Conservation (phyloP, 2,888 invertebrate species). For the Amblyjoppa fuscipennis region DNA sequence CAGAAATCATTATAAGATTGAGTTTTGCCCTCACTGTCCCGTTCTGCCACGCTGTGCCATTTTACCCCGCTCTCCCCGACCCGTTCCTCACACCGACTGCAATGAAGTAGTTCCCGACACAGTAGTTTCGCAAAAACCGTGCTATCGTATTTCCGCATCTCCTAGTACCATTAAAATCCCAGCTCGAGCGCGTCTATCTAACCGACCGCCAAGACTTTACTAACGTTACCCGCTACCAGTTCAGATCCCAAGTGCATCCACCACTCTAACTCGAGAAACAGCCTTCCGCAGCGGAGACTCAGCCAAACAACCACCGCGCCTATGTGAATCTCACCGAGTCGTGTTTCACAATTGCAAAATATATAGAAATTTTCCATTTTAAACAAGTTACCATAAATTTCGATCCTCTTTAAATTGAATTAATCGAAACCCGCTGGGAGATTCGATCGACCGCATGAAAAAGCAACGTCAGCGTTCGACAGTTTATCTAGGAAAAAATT, state of each 20-base stretch:
- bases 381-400: slow-evolving; percentile 5
- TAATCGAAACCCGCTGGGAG: slow-evolving; percentile 1
- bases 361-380: background rate
- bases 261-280: background rate
- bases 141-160: slow-evolving; percentile 29
- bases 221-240: background rate
- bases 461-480: slow-evolving; percentile 20
- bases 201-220: background rate
- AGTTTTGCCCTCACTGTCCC: too few relatives aligned
- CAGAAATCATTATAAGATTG: too few relatives aligned
- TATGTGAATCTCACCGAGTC: background rate
- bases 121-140: slow-evolving; percentile 15
- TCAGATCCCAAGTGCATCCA: background rate
- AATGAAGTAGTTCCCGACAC: background rate
- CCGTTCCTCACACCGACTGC: background rate
- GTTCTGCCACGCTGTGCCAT: too few relatives aligned
- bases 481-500: slow-evolving; percentile 57
- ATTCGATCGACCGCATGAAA: slow-evolving; percentile 2
- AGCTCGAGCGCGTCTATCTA: background rate
- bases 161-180: background rate
- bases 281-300: background rate
- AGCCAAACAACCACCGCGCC: background rate
- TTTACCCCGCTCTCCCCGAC: background rate
- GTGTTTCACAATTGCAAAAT: background rate
- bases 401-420: background rate